Conservation (phyloP, 92 coral and sea anemone species). For the Galaxea fascicularis region DNA sequence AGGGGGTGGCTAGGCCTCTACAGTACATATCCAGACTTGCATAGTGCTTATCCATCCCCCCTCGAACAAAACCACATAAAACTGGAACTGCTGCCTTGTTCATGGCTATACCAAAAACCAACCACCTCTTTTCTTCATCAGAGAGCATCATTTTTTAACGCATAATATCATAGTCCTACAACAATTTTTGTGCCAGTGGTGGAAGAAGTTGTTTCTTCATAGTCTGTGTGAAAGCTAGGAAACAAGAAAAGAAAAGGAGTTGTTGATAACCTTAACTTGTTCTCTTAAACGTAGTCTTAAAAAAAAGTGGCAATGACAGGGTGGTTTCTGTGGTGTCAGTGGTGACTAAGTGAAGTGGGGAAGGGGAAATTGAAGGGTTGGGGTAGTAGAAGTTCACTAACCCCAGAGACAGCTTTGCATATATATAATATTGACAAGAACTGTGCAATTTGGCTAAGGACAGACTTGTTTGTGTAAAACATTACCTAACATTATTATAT, state of each 20-base stretch:
- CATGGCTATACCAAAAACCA: constrained; percentile 18
- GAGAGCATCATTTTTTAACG: constrained; percentile 16
- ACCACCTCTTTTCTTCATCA: constrained; percentile 23
- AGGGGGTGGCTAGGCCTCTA: not conserved
- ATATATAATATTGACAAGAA: too few relatives aligned
- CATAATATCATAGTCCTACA: not conserved
- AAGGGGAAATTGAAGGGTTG: too few relatives aligned
- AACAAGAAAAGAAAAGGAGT: not conserved
- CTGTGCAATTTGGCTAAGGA: too few relatives aligned
- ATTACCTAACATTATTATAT: too few relatives aligned
- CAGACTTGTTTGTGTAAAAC: too few relatives aligned
- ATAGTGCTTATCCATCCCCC: not conserved
- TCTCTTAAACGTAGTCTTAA: not conserved
- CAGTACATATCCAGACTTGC: not conserved
- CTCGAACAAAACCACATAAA: not conserved
- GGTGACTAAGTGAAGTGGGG: too few relatives aligned
- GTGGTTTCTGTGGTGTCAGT: too few relatives aligned
- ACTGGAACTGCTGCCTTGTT: constrained; percentile 17
- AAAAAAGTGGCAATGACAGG: too few relatives aligned
- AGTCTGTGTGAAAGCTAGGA: not conserved
- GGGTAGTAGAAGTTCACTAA: too few relatives aligned
- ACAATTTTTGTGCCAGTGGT: not conserved
- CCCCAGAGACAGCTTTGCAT: too few relatives aligned
- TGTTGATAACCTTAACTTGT: constrained; percentile 8
- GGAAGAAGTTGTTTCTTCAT: constrained; percentile 14